Conservation (phyloP, 2,888 invertebrate genomes). For the Caradrina clavipalpis region DNA sequence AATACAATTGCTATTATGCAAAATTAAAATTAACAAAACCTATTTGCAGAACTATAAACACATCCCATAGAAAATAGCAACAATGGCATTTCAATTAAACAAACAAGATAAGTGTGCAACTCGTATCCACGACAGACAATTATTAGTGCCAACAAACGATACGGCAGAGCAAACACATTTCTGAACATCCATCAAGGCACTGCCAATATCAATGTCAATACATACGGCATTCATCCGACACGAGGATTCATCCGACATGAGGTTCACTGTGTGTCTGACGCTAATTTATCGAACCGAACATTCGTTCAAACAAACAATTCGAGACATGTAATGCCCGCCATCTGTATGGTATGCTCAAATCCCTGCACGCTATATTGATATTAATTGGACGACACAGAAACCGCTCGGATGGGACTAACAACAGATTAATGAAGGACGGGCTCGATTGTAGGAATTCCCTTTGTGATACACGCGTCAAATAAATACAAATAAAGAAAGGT, state of each 20-base stretch:
- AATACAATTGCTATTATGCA: too few species aligned
- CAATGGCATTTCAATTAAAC: slow-evolving; percentile 63
- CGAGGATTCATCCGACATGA: slow-evolving; percentile 46
- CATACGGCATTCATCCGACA: slow-evolving; percentile 50
- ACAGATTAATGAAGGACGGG: slow-evolving; percentile 81
- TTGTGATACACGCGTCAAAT: slow-evolving; percentile 77
- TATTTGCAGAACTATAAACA: slow-evolving; percentile 14
- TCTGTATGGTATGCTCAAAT: slow-evolving; percentile 72
- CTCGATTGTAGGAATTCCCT: slow-evolving; percentile 79
- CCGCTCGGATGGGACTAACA: slow-evolving; percentile 75
- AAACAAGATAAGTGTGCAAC: slow-evolving; percentile 61
- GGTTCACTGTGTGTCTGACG: slow-evolving; percentile 52
- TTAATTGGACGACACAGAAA: slow-evolving; percentile 82
- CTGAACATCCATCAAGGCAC: slow-evolving; percentile 61
- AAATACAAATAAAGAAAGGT: slow-evolving; percentile 71
- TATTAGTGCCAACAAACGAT: slow-evolving; percentile 64
- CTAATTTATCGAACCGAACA: slow-evolving; percentile 66
- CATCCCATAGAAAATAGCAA: slow-evolving; percentile 29
- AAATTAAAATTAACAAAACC: too few species aligned
- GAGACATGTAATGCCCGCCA: slow-evolving; percentile 60
- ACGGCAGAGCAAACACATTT: slow-evolving; percentile 60
- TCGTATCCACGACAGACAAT: slow-evolving; percentile 64
- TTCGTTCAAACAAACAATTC: slow-evolving; percentile 59
- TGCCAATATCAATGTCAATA: slow-evolving; percentile 60
- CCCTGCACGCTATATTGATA: slow-evolving; percentile 80